Evolutionary conservation across 2,888 invertebrate species (phyloP), one percentile per base, ranked within the genome.

Genomic region (Agrypnus murinus): DNA sequence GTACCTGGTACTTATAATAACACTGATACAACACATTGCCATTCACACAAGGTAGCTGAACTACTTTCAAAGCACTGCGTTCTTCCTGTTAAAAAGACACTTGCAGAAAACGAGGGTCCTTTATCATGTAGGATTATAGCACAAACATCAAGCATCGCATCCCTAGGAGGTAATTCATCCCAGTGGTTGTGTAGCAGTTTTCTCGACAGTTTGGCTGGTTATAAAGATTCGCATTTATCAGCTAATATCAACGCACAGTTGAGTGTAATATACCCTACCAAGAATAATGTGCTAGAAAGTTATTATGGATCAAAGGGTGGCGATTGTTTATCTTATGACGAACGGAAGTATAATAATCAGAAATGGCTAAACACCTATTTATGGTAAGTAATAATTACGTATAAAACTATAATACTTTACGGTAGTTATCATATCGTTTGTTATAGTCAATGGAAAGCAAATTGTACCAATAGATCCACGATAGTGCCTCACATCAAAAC

Each of bases 401-500:
- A n/a, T 25, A 5, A 2, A 25, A 3, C 5, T 25, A 25, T 25
- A 25, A 3, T 25, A 25, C 25, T 3, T 3, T 25, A 25, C 3
- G 25, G 25, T 25, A 25, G 2, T 25, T 25, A 25, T 25, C 2
- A 25, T 5, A 25, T 25, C 25, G 5, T 71, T 73, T 74, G 80
- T 82, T 84, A 59, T 83, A 95, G 95, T 81, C 92, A 94, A 78
- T 99, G 99, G 99, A 91, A 90, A 79, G 92, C 95, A 0, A 90
- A 90, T 1, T 83, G 86, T 0, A 88, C 90, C 0, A 85, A 88
- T 10, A 88, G 99, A 12, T 90, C 92, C 55, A 86, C 89, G 65
- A 97, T 97, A 0, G 94, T 97, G 91, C 99, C 99, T 0, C 99
- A 99, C 82, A 95, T 98, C 40, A 99, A 99, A 85, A 91, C 93